Base-by-base conservation (phyloP, 2,888 invertebrate species). In the Allophyes oxyacanthae region DNA sequence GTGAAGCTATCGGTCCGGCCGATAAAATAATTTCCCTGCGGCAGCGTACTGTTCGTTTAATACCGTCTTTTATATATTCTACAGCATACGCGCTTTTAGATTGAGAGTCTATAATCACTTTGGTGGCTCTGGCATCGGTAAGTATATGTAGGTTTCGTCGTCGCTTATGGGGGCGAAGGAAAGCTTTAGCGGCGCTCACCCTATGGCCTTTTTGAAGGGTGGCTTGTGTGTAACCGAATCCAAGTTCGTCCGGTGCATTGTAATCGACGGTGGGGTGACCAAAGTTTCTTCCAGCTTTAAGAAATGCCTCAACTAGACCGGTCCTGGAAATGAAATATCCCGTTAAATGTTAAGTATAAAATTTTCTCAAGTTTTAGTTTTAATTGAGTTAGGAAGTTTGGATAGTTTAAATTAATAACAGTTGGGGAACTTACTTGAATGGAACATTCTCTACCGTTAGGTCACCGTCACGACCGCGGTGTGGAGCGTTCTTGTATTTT, bases 1-100 rank as follows among this genome's bases (percentile, higher is more conserved):
- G 98, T 0, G 98, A 97, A 76, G 97, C 97, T 63, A 99, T 96
- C 0, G 98, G 95, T 0, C 99, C 99, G 0, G 97, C 98, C 8
- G 97, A 96, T 14, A 99, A 80, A 60, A 99, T 97, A 0, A 99
- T 95, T 90, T 98, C 98, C 78, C 97, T 96, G 37, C 94, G 95
- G 5, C 97, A 97, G n/a, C 91, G 91, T 0, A 95, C 96, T 10
- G 86, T 90, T 43, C 88, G 86, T 40, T 85, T 88, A 8, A 87
- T 82, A 9, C 94, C 94, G 50, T 95, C 94, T 65, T 95, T 95
- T 0, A 95, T 83, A 59, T 96, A 96, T 70, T 96, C 94, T 0
- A 98, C 96, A 0, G 96, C 97, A 64, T 95, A 95, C 0, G 97
- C 97, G 58, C 91, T 88, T 77, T 96, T 96, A 0, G 95, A 95